Conservation (phyloP, 2,797 vertebrate genomes). For the Gambelia wislizenii region DNA sequence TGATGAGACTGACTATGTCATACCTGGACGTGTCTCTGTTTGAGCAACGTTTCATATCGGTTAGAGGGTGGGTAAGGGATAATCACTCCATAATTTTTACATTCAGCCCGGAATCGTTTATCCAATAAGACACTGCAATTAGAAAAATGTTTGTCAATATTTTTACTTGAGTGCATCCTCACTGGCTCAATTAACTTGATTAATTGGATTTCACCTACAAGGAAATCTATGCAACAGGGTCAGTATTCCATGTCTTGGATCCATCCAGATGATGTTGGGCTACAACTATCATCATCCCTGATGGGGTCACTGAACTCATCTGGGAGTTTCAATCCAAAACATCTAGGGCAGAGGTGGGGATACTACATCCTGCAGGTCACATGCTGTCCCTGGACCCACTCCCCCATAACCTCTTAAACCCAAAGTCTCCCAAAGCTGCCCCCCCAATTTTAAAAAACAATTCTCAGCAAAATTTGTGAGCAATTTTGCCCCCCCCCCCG, state of each 20-base stretch:
- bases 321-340: neutral
- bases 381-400: too few species aligned
- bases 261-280: neutral
- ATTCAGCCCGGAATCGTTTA: constrained; percentile 91
- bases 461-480: too few species aligned
- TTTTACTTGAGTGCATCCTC: neutral
- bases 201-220: neutral
- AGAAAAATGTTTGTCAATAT: constrained; percentile 32
- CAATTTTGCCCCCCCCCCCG: too few species aligned
- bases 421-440: too few species aligned
- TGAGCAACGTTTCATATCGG: constrained; percentile 91
- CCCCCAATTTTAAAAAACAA: too few species aligned
- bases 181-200: neutral
- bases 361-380: too few species aligned
- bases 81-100: constrained; percentile 93
- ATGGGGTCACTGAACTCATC: neutral
- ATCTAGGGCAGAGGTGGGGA: neutral
- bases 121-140: constrained; percentile 86
- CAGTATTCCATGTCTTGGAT: neutral
- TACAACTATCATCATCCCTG: neutral
- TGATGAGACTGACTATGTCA: neutral
- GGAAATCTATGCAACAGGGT: neutral
- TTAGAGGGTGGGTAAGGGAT: constrained; percentile 92
- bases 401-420: too few species aligned
- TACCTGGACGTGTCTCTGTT: constrained; percentile 93